Evolutionary conservation across 2,888 invertebrate genomes (phyloP), one percentile per base, ranked within the genome.

Genomic region (Acrobasis suavella): DNA sequence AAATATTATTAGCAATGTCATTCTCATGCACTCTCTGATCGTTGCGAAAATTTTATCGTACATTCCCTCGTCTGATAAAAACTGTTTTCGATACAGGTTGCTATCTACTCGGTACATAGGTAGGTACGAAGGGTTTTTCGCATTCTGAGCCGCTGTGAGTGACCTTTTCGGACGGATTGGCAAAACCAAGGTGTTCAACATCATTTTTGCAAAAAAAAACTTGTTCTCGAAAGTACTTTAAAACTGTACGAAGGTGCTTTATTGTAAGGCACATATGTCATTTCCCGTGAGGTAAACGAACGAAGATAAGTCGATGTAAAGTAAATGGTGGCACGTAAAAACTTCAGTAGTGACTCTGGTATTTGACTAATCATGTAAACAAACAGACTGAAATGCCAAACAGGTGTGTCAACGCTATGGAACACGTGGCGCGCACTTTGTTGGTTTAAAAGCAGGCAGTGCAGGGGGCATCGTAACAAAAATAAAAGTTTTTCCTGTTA

Each of bases 131-230:
- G 69, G 69, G 76, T 77, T 75, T 76, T 70, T 76, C 72, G 74
- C 73, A 80, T 80, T 76, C 67, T 10, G 39, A 39, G 16, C 37
- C 38, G 5, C 16, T 69, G 68, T 54, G 54, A 56, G 58, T 80
- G 82, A 85, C 85, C 86, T 88, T 85, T 84, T 75, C 69, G 72
- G 68, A 71, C 76, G 73, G 76, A 82, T 82, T 72, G 78, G 72
- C 74, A 72, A 73, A 68, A 70, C 75, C 86, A 85, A 85, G 84
- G 83, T 78, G 79, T 72, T 77, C 81, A 72, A 75, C 76, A 71
- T 72, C 71, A 76, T 79, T 82, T 59, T 51, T 74, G 78, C 72
- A 79, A 83, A 77, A 79, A 83, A 77, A 82, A 82, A 87, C 83
- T 78, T 69, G 86, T 84, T 72, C 72, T 68, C 56, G 67, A 67